A percentile compares a stretch with the other conserved stretches of the same genome.
phyloP scores from a whole-genome alignment of 64 coral and sea anemone species.

The Cladopsammia gracilis region DNA sequence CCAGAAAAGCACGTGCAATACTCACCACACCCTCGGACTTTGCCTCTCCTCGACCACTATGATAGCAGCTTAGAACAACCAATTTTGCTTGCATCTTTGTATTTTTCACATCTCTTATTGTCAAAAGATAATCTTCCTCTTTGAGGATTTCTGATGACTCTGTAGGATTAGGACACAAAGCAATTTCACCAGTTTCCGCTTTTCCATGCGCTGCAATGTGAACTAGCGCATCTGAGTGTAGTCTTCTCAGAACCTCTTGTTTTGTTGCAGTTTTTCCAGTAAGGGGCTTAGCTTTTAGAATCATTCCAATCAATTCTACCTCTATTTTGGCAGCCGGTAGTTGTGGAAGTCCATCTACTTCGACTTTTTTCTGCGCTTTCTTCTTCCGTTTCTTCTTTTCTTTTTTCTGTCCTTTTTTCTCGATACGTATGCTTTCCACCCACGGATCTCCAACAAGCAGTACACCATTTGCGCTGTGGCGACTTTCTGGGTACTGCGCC shows the following conservation, averaged over 20 bases:
- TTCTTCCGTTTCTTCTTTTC: background rate
- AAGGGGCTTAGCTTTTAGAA: conserved; percentile 5
- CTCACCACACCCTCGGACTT: background rate
- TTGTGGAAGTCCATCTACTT: background rate
- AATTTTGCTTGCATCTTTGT: conserved; percentile 10
- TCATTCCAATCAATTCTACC: conserved; percentile 6
- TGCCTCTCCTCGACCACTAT: conserved; percentile 20
- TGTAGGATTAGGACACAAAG: background rate
- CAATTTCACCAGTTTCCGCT: conserved; percentile 56
- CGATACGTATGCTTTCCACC: background rate
- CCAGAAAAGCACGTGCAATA: background rate
- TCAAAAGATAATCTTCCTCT: conserved; percentile 44
- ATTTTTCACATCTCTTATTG: conserved; percentile 34
- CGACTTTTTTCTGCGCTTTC: background rate
- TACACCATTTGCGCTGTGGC: background rate
- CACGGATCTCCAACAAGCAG: conserved; percentile 39
- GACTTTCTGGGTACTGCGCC: background rate
- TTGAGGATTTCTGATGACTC: background rate
- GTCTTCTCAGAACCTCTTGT: conserved; percentile 1
- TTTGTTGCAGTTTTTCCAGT: conserved; percentile 41
- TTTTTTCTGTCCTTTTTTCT: background rate
- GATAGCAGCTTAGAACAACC: conserved; percentile 23
- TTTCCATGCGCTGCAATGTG: conserved; percentile 38
- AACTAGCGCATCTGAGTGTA: background rate
- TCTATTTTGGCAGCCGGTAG: background rate